phyloP scores from a whole-genome alignment of 2,113 vertebrate species.

The Silurus meridionalis region DNA sequence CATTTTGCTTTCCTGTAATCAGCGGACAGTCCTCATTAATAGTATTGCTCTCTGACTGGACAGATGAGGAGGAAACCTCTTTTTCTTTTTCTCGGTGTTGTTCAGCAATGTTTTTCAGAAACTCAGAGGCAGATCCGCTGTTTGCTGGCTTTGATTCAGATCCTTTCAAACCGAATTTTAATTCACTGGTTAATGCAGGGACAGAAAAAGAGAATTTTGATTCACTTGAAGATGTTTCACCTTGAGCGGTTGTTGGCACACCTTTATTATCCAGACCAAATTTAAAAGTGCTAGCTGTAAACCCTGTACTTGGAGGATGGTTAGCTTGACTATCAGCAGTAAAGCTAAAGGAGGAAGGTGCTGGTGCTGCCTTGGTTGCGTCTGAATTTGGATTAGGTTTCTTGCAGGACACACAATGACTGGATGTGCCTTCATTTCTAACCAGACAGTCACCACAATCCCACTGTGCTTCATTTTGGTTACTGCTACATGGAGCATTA shows the following conservation, averaged over 20 bases:
- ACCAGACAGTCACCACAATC: slow-evolving; percentile 78
- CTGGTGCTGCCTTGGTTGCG: slow-evolving; percentile 49
- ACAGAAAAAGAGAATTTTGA: slow-evolving; percentile 82
- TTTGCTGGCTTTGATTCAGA: slow-evolving; percentile 54
- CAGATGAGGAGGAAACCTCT: slow-evolving; percentile 8
- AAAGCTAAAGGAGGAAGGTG: slow-evolving; percentile 70
- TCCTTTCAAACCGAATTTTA: slow-evolving; percentile 89
- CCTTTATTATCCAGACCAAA: slow-evolving; percentile 79
- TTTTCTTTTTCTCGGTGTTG: slow-evolving; percentile 77
- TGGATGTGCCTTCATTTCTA: slow-evolving; percentile 74
- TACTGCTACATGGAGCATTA: slow-evolving; percentile 60
- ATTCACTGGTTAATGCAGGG: slow-evolving; percentile 68
- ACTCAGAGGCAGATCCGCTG: slow-evolving; percentile 64
- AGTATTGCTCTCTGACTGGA: not conserved
- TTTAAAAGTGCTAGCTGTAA: slow-evolving; percentile 77
- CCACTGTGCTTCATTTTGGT: slow-evolving; percentile 79
- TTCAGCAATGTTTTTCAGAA: slow-evolving; percentile 74
- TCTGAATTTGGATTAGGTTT: slow-evolving; percentile 74
- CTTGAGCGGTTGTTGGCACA: slow-evolving; percentile 62
- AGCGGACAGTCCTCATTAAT: slow-evolving; percentile 69
- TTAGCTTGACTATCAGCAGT: slow-evolving; percentile 66
- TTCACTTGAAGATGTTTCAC: slow-evolving; percentile 70
- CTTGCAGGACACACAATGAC: slow-evolving; percentile 74
- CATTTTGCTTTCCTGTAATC: slow-evolving; percentile 74
- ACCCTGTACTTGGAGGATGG: slow-evolving; percentile 73